phyloP scores from a whole-genome alignment of 2,113 vertebrate genomes.

The Aphelocoma coerulescens region DNA sequence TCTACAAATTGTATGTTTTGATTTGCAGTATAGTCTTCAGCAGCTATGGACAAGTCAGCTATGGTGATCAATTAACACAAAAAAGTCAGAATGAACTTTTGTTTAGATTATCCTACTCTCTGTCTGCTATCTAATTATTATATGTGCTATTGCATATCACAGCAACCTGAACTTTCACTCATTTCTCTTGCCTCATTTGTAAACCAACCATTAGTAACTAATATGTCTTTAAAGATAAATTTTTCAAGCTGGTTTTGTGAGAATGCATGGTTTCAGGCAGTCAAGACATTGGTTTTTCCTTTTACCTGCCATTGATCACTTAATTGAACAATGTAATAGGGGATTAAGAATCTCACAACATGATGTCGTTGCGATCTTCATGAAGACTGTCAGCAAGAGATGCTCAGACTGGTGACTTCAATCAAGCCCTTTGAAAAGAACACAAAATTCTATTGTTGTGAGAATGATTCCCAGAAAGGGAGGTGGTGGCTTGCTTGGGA shows the following conservation, averaged over 20 bases:
- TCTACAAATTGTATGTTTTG: not conserved
- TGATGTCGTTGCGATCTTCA: not conserved
- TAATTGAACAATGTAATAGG: not conserved
- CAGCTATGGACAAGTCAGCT: not conserved
- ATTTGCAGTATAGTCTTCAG: not conserved
- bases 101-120: not conserved
- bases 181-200: not conserved
- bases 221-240: not conserved
- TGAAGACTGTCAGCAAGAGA: not conserved
- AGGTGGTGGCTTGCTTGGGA: not conserved
- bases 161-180: not conserved
- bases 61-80: not conserved
- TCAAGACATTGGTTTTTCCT: not conserved
- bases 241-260: not conserved
- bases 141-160: not conserved
- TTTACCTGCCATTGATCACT: not conserved
- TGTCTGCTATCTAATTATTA: not conserved
- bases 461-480: not conserved
- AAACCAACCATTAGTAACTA: not conserved
- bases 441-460: not conserved
- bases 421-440: not conserved
- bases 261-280: not conserved
- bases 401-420: not conserved
- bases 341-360: not conserved
- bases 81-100: not conserved